Evolutionary conservation across 1,140 invertebrate genomes (phyloP), one percentile per base, ranked within the genome.

Genomic region (Philotrypesis tridentata): DNA sequence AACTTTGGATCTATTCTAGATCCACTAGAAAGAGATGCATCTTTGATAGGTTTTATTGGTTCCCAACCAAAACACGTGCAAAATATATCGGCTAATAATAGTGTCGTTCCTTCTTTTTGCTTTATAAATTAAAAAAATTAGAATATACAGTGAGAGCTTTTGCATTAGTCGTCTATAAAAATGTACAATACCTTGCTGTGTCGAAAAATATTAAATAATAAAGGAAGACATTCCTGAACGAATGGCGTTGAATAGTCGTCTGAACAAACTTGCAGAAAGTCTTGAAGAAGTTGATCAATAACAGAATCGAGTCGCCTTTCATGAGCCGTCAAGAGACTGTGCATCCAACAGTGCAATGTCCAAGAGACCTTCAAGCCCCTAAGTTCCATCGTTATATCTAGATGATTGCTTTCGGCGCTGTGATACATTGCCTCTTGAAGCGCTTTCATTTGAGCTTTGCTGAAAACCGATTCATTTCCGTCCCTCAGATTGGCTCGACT

Each of bases 351-450:
- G 87, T 98, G 96, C 17, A 97, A 88, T 0, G 96, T 97, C 97
- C 97, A 98, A 4, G 96, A 95, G 1, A 98, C 95, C 31, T 96
- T 96, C 76, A 97, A 89, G 71, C 96, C 95, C 63, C 96, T 93
- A 31, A 97, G 93, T 89, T 97, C 96, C 86, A 97, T 93, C 0
- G 96, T 97, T 81, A 97, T 96, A 88, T 97, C 96, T 96, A 98
- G 93, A 91, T 97, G 95, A 88, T 97, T 97, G 87, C 96, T 97
- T 89, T 98, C 97, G 2, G 96, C 95, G 85, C 96, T 96, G 87
- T 97, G 97, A 89, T 98, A 98, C 96, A 98, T 97, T 5, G 97
- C 96, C 91, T 98, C 97, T 87, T 98, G 96, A 55, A 98, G 91
- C 48, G 95, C 95, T 87, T 97, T 95, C 37, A 96, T 95, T 91